Evolutionary conservation across 2,113 vertebrate species (phyloP), one percentile per base, ranked within the genome.

Genomic region (Actenoides lindsayi): DNA sequence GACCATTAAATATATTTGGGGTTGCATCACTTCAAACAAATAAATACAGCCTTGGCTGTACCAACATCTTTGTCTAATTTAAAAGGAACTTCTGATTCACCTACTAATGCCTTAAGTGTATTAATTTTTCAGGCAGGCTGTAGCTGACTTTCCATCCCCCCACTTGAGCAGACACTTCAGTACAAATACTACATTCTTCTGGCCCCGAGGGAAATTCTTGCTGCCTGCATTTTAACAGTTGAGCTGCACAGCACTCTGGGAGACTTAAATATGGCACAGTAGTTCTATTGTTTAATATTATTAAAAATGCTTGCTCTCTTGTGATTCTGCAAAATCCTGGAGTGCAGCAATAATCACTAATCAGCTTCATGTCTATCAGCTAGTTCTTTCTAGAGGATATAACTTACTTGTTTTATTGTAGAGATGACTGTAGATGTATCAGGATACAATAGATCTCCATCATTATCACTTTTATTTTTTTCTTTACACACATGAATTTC

Each of bases 201-300:
- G 84, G 77, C 87, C 87, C 92, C 84, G 81, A 80, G 84, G 92
- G 93, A 93, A 96, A 95, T 89, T 89, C 95, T 94, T 94, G 65
- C 83, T 89, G 96, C 87, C 89, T 96, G 95, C 74, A 79, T 87
- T 97, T 93, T 51, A 85, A 85, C 89, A 96, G 96, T 28, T 85
- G 77, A 87, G 69, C 91, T 91, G 94, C 89, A 79, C 0, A 0
- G 91, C 89, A 96, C 91, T 93, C 91, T 89, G 95, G 91, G 95
- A 96, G 70, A 87, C 51, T 93, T 94, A 96, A 94, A 94, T 77
- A 96, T 73, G 83, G 87, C 95, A 97, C 96, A 97, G 94, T 95
- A 80, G 93, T 89, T 83, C 91, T 93, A 95, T 94, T 97, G 96
- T 96, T 95, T 89, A 82, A 48, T 94, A 90, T 77, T 77, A 94